These are phyloP conservation scores for Phania funesta DNA, from an alignment of 2,888 invertebrate species.

Conservation along the genomic window DNA sequence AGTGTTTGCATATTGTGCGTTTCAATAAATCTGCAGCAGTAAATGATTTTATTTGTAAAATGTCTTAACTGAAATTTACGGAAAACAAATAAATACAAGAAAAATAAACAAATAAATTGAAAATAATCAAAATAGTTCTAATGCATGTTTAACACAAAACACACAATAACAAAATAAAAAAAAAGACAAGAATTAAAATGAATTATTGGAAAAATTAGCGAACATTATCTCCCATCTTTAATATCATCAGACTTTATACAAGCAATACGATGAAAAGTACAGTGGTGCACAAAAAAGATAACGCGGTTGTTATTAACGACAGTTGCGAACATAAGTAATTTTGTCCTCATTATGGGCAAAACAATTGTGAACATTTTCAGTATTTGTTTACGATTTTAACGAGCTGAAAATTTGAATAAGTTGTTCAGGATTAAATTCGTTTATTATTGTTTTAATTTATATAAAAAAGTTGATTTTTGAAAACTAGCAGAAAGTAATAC, in stretches of 20 bases:
- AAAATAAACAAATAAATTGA: slow-evolving; percentile 45
- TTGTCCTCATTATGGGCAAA: too few species aligned
- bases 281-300: slow-evolving; percentile 5
- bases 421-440: too few species aligned
- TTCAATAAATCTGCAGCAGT: slow-evolving; percentile 20
- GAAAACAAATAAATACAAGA: slow-evolving; percentile 16
- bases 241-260: slow-evolving; percentile 52
- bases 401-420: too few species aligned
- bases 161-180: slow-evolving; percentile 12
- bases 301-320: too few species aligned
- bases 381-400: too few species aligned
- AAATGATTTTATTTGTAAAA: slow-evolving; percentile 5
- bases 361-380: too few species aligned
- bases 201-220: slow-evolving; percentile 53
- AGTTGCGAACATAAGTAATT: too few species aligned
- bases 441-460: too few species aligned
- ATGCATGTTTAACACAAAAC: slow-evolving; percentile 46
- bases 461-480: too few species aligned
- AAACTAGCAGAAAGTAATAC: too few species aligned
- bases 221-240: slow-evolving; percentile 50
- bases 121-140: slow-evolving; percentile 47
- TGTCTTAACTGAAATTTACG: slow-evolving; percentile 9
- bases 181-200: slow-evolving; percentile 30
- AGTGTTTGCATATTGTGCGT: not conserved
- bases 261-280: slow-evolving; percentile 23